A percentile compares a stretch with the other conserved stretches of the same genome.
Conservation (phyloP, 2,113 vertebrate species). For the Mobula hypostoma region DNA sequence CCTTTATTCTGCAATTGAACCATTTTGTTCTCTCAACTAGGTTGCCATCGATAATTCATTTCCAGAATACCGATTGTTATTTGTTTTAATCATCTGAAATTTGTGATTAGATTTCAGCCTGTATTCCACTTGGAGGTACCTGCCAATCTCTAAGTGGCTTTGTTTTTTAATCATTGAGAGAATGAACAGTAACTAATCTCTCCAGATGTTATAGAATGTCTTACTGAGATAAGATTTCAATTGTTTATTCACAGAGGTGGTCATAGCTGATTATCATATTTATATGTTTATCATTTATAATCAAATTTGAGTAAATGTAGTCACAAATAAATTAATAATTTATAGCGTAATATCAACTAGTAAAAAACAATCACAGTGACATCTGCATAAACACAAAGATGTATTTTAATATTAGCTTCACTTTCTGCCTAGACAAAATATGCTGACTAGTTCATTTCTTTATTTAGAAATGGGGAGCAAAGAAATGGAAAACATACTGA, state of each 20-base stretch:
- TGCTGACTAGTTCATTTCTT: neutral
- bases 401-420: neutral
- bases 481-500: too few relatives aligned
- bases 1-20: neutral
- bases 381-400: neutral
- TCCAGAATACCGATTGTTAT: neutral
- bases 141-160: neutral
- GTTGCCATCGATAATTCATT: neutral
- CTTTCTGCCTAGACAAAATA: neutral
- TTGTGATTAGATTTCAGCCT: neutral
- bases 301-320: neutral
- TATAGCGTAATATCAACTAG: neutral
- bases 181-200: neutral
- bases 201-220: slow-evolving; percentile 10
- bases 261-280: neutral
- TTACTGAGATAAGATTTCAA: neutral
- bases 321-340: neutral
- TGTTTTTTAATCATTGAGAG: neutral
- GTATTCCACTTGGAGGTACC: neutral
- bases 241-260: neutral
- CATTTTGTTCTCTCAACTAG: neutral
- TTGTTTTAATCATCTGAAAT: neutral
- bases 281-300: neutral
- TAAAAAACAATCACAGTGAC: neutral
- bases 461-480: neutral